phyloP scores from a whole-genome alignment of 23 tunicate species.

The Phallusia fumigata region DNA sequence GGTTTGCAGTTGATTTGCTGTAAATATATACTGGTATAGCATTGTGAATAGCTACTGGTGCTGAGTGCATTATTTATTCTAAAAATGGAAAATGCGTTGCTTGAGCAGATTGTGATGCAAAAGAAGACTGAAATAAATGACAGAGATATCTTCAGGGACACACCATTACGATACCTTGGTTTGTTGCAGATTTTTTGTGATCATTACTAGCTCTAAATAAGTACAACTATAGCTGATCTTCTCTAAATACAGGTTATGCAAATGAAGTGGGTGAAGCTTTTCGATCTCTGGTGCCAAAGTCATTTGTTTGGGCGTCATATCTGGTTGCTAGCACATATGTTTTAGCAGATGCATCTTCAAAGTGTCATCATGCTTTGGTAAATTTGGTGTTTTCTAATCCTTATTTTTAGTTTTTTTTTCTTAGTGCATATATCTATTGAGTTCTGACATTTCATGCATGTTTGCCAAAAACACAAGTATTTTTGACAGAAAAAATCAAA shows the following conservation, averaged over 20 bases:
- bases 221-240: no score
- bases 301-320: conserved; percentile 29
- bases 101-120: not conserved
- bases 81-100: no score
- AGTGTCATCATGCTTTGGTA: conserved; percentile 12
- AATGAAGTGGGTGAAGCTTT: conserved; percentile 61
- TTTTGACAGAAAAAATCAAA: not conserved
- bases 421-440: not conserved
- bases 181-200: not conserved
- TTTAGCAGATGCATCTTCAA: conserved; percentile 43
- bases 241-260: conserved; percentile 37
- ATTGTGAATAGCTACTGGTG: no score
- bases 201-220: no score
- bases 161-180: conserved; percentile 3
- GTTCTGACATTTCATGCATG: not conserved
- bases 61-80: no score
- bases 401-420: not conserved
- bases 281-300: conserved; percentile 35
- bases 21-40: no score
- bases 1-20: no score
- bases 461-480: not conserved
- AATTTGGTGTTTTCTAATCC: not conserved
- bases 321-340: conserved; percentile 35
- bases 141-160: not conserved
- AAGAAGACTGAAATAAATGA: not conserved